These are phyloP conservation scores for Volucella zonaria DNA, from an alignment of 2,888 invertebrate genomes.

Conservation along the genomic window DNA sequence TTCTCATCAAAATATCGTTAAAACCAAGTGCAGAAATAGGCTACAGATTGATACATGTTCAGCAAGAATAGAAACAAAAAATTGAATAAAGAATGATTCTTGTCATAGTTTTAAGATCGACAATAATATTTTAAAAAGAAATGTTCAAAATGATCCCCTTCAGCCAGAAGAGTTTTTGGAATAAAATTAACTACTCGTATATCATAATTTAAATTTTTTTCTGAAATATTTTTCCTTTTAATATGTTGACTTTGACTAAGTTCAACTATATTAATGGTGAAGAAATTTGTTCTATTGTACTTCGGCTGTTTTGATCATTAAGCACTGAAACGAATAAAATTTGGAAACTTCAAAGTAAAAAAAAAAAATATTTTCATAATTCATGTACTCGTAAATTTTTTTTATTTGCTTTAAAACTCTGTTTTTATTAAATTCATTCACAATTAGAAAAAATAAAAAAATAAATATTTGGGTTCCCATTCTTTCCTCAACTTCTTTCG, in stretches of 20 bases:
- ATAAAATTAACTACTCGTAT: not conserved
- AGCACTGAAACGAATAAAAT: no score
- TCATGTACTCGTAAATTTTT: no score
- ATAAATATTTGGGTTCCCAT: no score
- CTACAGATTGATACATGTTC: not conserved
- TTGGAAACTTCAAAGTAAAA: no score
- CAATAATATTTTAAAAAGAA: not conserved
- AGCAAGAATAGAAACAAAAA: not conserved
- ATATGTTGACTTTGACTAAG: not conserved
- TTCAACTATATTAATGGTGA: not conserved
- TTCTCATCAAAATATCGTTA: constrained; percentile 4
- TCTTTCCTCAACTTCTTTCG: no score
- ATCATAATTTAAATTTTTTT: not conserved
- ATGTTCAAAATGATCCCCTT: not conserved
- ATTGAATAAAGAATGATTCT: not conserved
- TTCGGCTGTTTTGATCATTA: not conserved
- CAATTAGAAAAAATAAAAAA: no score
- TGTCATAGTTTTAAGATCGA: not conserved
- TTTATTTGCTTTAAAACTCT: no score
- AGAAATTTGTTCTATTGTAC: not conserved
- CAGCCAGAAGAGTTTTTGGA: not conserved
- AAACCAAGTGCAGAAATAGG: constrained; percentile 2
- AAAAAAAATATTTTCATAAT: no score
- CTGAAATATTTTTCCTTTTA: not conserved
- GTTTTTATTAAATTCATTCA: no score